Evolutionary conservation across 2,113 vertebrate species (phyloP).

Genomic region (Ariopsis seemanni): DNA sequence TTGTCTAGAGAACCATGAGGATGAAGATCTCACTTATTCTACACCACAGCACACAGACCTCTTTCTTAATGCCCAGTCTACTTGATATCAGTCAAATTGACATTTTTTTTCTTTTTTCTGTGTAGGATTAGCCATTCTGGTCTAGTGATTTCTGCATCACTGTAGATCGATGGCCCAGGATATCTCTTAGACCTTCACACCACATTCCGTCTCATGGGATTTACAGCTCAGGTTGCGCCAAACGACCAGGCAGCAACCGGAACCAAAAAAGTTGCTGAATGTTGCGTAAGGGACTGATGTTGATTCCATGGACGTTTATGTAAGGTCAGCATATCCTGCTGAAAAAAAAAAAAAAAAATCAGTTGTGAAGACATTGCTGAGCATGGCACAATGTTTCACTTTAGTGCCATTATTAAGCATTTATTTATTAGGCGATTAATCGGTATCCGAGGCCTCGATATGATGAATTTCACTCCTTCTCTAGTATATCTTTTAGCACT

Average conservation of each 20-base stretch:
- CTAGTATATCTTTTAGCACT: not conserved
- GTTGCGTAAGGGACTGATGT: not conserved
- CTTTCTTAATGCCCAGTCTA: not conserved
- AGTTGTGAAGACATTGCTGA: not conserved
- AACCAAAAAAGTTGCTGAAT: slow-evolving; percentile 20
- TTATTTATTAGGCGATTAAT: not conserved
- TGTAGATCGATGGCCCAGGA: not conserved
- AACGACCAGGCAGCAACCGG: not conserved
- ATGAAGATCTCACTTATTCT: slow-evolving; percentile 1
- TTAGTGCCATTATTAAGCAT: not conserved
- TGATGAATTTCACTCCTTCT: not conserved
- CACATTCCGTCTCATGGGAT: not conserved
- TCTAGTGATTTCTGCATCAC: slow-evolving; percentile 12
- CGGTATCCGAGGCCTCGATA: not conserved
- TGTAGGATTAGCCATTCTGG: slow-evolving; percentile 25
- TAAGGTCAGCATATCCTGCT: slow-evolving; percentile 1
- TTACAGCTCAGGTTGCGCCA: not conserved
- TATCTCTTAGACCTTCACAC: slow-evolving; percentile 21
- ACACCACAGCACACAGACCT: not conserved
- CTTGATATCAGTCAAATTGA: slow-evolving; percentile 1
- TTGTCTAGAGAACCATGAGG: slow-evolving; percentile 1
- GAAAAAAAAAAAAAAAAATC: not conserved
- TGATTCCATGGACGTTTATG: not conserved
- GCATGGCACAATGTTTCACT: not conserved
- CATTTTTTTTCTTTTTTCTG: not conserved